Evolutionary conservation across 1,140 invertebrate species (phyloP).

Genomic region (Drosophila simulans): DNA sequence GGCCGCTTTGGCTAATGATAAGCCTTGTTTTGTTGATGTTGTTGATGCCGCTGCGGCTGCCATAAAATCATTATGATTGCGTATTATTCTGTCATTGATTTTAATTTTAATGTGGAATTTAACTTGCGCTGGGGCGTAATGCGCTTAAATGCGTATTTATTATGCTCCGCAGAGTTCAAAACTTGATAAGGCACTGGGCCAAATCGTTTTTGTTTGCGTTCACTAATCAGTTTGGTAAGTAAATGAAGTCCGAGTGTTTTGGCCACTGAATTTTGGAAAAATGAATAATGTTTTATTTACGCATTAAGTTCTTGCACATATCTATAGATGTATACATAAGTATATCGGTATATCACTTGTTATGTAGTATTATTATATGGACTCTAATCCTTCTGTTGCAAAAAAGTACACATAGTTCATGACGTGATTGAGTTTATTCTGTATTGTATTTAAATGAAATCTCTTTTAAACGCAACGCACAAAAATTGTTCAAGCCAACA

Average conservation of each 20-base stretch:
- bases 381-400: constrained; percentile 15
- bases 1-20: constrained; percentile 73
- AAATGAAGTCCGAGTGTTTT: constrained; percentile 18
- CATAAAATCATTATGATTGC: constrained; percentile 73
- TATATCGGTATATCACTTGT: constrained; percentile 65
- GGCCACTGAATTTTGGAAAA: constrained; percentile 46
- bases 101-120: constrained; percentile 68
- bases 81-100: constrained; percentile 72
- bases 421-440: constrained; percentile 73
- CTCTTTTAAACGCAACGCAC: constrained; percentile 80
- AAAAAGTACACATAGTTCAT: constrained; percentile 50
- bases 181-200: constrained; percentile 12
- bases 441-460: constrained; percentile 73
- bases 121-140: constrained; percentile 37
- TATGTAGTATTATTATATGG: constrained; percentile 31
- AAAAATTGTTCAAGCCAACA: constrained; percentile 69
- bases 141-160: constrained; percentile 62
- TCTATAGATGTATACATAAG: constrained; percentile 28
- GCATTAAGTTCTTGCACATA: constrained; percentile 46
- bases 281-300: constrained; percentile 52
- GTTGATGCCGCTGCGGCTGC: constrained; percentile 32
- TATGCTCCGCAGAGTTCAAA: constrained; percentile 41
- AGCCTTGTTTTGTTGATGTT: constrained; percentile 69
- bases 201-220: constrained; percentile 24
- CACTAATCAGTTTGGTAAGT: constrained; percentile 25